Evolutionary conservation across 2,797 vertebrate species (phyloP).

Genomic region (Mormyrus hasselquistii): DNA sequence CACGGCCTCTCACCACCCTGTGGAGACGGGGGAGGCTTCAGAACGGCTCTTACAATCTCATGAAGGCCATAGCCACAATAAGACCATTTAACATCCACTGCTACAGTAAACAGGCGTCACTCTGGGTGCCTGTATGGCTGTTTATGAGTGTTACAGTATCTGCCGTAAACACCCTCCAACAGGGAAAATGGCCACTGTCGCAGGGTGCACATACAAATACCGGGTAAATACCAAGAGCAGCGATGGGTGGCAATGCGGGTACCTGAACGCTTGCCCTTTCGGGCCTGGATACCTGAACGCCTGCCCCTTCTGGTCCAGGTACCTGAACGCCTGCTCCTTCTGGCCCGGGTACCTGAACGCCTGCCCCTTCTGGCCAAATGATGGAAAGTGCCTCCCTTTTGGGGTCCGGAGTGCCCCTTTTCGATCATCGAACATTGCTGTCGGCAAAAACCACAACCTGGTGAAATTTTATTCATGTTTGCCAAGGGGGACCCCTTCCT

Average conservation of each 20-base stretch:
- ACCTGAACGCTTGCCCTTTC: background rate
- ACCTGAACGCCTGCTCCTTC: too few relatives aligned
- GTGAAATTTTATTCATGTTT: background rate
- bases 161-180: background rate
- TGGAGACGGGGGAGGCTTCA: slow-evolving; percentile 26
- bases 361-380: background rate
- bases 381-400: background rate
- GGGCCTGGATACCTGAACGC: too few relatives aligned
- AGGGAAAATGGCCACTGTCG: background rate
- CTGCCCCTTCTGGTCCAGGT: too few relatives aligned
- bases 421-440: background rate
- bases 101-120: background rate
- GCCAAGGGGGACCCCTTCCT: background rate
- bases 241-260: background rate
- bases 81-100: background rate
- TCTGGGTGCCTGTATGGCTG: background rate
- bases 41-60: slow-evolving; percentile 25
- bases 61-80: slow-evolving; percentile 24
- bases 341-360: too few relatives aligned
- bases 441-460: background rate
- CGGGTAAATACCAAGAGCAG: background rate
- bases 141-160: background rate
- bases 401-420: background rate
- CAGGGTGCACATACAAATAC: background rate
- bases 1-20: slow-evolving; percentile 31